These are phyloP conservation scores for Pampus argenteus DNA, from an alignment of 2,797 vertebrate species.

Conservation along the genomic window DNA sequence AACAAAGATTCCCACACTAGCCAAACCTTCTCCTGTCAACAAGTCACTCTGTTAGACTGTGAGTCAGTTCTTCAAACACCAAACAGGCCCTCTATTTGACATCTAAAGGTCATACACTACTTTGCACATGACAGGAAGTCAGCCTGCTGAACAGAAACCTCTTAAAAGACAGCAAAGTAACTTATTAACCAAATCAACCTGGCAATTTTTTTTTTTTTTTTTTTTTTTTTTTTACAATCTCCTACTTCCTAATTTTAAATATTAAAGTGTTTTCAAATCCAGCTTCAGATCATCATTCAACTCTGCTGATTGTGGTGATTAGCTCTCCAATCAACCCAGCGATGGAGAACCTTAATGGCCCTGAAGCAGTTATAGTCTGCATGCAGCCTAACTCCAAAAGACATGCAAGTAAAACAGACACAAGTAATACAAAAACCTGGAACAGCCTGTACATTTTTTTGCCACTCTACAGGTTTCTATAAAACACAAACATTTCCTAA, in stretches of 20 bases:
- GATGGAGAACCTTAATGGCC: not conserved
- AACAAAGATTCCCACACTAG: slow-evolving; percentile 41
- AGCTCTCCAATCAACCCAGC: not conserved
- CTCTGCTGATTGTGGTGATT: not conserved
- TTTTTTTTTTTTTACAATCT: not conserved
- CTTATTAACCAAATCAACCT: not conserved
- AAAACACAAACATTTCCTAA: not conserved
- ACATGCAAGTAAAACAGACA: not conserved
- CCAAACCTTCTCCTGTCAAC: slow-evolving; percentile 16
- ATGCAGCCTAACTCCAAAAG: not conserved
- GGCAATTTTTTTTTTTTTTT: no score
- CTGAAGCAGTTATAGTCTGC: not conserved
- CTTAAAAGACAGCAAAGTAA: not conserved
- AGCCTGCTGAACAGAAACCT: not conserved
- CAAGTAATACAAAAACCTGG: not conserved
- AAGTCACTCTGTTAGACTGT: slow-evolving; percentile 19
- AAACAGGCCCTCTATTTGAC: not conserved
- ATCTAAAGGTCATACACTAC: not conserved
- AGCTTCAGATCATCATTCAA: not conserved
- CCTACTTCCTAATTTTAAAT: not conserved
- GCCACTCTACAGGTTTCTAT: not conserved
- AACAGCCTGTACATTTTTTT: not conserved
- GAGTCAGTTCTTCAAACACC: slow-evolving; percentile 6
- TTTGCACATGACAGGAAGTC: not conserved
- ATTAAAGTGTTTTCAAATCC: not conserved